Percentiles rank a stretch among this genome's conserved stretches.
Conservation (phyloP, 2,888 invertebrate species). For the Marasmarcha lunaedactyla region DNA sequence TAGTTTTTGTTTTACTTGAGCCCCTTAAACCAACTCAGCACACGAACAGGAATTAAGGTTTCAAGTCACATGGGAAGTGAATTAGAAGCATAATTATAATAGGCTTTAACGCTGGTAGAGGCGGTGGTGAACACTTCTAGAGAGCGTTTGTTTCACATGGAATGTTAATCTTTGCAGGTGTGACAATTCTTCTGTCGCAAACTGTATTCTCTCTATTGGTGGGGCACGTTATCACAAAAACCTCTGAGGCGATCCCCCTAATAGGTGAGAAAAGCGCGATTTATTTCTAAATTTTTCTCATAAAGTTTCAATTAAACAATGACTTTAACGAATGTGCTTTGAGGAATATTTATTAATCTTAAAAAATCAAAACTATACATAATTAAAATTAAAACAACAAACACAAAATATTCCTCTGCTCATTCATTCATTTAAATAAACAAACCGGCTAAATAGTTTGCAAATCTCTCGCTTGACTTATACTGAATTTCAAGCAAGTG, state of each 20-base stretch:
- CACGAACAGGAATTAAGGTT: constrained; percentile 40
- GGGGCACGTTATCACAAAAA: constrained; percentile 98
- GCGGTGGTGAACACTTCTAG: constrained; percentile 11
- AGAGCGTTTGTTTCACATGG: constrained; percentile 28
- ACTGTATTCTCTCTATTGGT: constrained; percentile 99
- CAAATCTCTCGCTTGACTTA: constrained; percentile 42
- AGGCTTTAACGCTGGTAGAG: constrained; percentile 10
- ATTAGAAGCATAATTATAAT: constrained; percentile 6
- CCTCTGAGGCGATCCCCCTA: constrained; percentile 98
- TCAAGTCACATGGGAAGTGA: constrained; percentile 4
- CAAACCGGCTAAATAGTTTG: constrained; percentile 50
- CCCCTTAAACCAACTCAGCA: constrained; percentile 62
- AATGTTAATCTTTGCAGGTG: constrained; percentile 86
- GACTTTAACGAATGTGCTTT: constrained; percentile 27
- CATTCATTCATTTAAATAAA: constrained; percentile 40
- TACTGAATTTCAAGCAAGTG: constrained; percentile 28
- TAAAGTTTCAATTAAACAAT: constrained; percentile 21
- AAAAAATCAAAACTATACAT: background rate
- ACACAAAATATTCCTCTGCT: constrained; percentile 47
- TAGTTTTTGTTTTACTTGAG: constrained; percentile 54
- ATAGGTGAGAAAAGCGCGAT: constrained; percentile 82
- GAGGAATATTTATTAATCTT: constrained; percentile 31
- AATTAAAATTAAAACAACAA: background rate
- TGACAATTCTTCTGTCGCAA: constrained; percentile 98
- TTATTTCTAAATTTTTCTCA: constrained; percentile 22